Evolutionary conservation across 2,797 vertebrate species (phyloP), one percentile per base, ranked within the genome.

Genomic region (Gallinago solitaria): DNA sequence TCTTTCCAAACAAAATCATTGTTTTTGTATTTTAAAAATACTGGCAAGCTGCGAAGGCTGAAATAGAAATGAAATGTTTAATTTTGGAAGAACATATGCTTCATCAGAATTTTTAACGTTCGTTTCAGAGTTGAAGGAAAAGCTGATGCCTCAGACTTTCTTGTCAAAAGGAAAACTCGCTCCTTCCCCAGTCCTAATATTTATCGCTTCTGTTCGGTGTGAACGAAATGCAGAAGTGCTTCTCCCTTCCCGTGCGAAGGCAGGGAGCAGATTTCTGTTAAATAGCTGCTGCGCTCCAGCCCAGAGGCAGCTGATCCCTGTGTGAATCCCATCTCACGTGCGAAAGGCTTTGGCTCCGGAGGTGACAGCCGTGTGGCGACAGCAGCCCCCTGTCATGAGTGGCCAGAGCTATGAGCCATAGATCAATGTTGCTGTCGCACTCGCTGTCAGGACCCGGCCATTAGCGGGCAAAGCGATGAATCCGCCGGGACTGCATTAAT

Each of bases 1-100:
- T 68, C 92, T 84, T 76, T 84, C 74, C 86, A 73, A 87, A 87
- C 39, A 76, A 90, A 93, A 83, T 73, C 5, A 37, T 65, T 89
- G 59, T 1, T 7, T 91, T 79, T 87, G 45, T 76, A 54, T 90
- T 84, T 93, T 87, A 60, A 89, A 92, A 93, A 82, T 65, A 89
- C 89, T 41, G 74, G 56, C 93, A 94, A 92, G 78, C 93, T 93
- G 93, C 39, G 41, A 85, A 93, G 75, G 81, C 93, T 96, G 86
- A 93, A 96, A 96, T 85, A 94, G 94, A 87, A 96, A 94, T 13
- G 70, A 89, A 87, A 90, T 89, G 92, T 94, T 95, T 97, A 95
- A 96, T 96, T 97, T 93, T 93, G 67, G 94, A 92, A 96, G 78
- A 96, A 84, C 94, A 96, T 96, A 96, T 93, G 93, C 70, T 84